A percentile compares a stretch with the other conserved stretches of the same genome.
phyloP scores from a whole-genome alignment of 2,797 vertebrate species.

The Triplophysa yarkandensis region DNA sequence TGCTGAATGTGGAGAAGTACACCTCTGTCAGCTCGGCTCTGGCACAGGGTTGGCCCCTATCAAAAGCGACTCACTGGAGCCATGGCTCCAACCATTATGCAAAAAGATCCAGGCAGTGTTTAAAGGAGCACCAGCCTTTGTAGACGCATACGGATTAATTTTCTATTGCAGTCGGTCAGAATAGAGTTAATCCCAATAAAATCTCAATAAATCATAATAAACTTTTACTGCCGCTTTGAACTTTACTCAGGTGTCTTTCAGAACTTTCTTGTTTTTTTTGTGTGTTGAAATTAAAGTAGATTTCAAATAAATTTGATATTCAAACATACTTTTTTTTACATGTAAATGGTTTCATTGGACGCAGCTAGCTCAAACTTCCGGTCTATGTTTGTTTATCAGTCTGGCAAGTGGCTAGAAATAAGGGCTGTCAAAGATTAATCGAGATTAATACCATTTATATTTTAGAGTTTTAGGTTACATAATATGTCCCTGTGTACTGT shows the following conservation, averaged over 20 bases:
- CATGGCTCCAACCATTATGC: conserved; percentile 8
- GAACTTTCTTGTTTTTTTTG: neutral
- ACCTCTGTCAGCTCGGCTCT: conserved; percentile 72
- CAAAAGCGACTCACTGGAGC: conserved; percentile 71
- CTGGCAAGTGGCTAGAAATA: too few relatives aligned
- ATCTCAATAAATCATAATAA: conserved; percentile 18
- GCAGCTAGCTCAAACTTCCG: too few relatives aligned
- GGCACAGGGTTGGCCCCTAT: conserved; percentile 68
- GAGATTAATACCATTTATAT: too few relatives aligned
- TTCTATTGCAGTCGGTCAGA: conserved; percentile 6
- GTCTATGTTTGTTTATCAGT: too few relatives aligned
- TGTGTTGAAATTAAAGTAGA: too few relatives aligned
- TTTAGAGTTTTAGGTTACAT: too few relatives aligned
- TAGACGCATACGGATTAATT: neutral
- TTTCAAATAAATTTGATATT: too few relatives aligned
- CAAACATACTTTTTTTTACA: too few relatives aligned
- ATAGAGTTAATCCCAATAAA: neutral
- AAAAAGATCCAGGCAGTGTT: conserved; percentile 59
- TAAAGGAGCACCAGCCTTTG: conserved; percentile 48
- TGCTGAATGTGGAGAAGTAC: conserved; percentile 71
- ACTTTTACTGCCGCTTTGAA: conserved; percentile 15
- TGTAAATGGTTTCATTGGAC: too few relatives aligned
- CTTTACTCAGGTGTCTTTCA: conserved; percentile 15
- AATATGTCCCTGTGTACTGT: too few relatives aligned
- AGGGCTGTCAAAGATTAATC: too few relatives aligned